Evolutionary conservation across 2,797 vertebrate species (phyloP).

Genomic region (Smutsia temminckii): DNA sequence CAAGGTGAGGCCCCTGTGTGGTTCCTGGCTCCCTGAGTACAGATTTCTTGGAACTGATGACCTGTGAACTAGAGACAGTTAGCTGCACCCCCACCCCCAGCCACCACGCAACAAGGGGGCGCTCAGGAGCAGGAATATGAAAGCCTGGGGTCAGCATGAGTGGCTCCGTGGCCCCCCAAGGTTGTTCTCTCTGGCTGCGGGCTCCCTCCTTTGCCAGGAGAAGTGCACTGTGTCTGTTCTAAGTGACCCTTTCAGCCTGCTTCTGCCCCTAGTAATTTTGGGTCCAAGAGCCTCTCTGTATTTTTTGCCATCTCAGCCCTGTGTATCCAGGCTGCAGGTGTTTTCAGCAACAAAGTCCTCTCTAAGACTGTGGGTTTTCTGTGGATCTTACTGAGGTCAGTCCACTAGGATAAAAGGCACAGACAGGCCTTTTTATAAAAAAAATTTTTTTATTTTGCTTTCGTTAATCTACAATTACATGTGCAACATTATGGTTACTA

Average conservation of each 20-base stretch:
- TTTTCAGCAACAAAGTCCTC: not conserved
- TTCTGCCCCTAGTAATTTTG: not conserved
- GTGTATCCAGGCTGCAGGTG: not conserved
- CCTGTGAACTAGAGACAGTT: too few relatives aligned
- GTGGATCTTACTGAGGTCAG: not conserved
- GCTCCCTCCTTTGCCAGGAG: not conserved
- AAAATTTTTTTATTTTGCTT: too few relatives aligned
- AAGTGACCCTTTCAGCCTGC: not conserved
- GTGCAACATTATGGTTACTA: too few relatives aligned
- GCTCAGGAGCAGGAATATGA: not conserved
- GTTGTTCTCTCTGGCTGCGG: not conserved
- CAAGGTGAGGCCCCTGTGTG: not conserved
- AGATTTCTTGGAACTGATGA: not conserved
- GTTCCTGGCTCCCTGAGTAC: not conserved
- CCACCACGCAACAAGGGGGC: not conserved
- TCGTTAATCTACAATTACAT: too few relatives aligned
- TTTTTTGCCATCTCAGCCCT: not conserved
- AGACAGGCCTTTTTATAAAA: not conserved
- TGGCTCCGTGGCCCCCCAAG: not conserved
- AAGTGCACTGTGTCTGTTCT: not conserved
- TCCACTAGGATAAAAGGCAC: rapidly evolving
- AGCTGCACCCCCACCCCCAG: too few relatives aligned
- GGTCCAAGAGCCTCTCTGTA: not conserved
- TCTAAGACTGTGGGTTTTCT: not conserved
- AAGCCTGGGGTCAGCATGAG: not conserved